Evolutionary conservation across 1,140 invertebrate genomes (phyloP), one percentile per base, ranked within the genome.

Genomic region (Drosophila tropicalis): DNA sequence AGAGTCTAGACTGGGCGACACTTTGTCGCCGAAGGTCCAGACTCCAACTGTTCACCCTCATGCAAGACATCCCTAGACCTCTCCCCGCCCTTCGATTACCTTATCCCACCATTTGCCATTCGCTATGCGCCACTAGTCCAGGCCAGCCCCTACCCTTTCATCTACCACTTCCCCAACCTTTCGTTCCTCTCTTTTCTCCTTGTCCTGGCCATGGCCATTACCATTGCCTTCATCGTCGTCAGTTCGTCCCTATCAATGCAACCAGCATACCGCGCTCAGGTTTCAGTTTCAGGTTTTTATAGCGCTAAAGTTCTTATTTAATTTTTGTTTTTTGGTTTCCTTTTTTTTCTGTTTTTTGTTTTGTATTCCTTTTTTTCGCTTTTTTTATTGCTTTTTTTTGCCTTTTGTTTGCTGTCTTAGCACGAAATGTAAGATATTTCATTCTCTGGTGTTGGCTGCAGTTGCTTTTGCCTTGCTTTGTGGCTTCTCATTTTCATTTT

Each of bases 401-500:
- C 69, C 81, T 89, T 85, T 84, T 89, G 76, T 75, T 81, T 74
- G 63, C 69, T 51, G 44, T 51, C 69, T 79, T 72, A 86, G 78
- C 81, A 85, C 78, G 81, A 85, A 85, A 65, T 79, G 83, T 76
- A 83, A 51, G 44, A 51, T 51, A 51, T 51, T 51, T 51, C 44
- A 51, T 51, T 51, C 44, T 61, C 79, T 69, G 63, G 32, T 69
- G 68, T 22, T 58, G 32, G 32, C 44, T 17, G 41, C 41, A 44
- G 41, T 12, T 47, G 2, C 66, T 36, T 15, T n/a, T 13, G 6
- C 40, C 40, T 22, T 70, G 55, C 19, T 36, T 55, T 57, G 63
- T 61, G 55, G 64, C 70, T 80, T 81, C 81, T 78, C 78, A 79
- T 84, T 90, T 89, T 89, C 84, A 84, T 90, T 89, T 79, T 90